These are phyloP conservation scores for Homalodisca vitripennis DNA, from an alignment of 1,140 invertebrate genomes.

Conservation along the genomic window DNA sequence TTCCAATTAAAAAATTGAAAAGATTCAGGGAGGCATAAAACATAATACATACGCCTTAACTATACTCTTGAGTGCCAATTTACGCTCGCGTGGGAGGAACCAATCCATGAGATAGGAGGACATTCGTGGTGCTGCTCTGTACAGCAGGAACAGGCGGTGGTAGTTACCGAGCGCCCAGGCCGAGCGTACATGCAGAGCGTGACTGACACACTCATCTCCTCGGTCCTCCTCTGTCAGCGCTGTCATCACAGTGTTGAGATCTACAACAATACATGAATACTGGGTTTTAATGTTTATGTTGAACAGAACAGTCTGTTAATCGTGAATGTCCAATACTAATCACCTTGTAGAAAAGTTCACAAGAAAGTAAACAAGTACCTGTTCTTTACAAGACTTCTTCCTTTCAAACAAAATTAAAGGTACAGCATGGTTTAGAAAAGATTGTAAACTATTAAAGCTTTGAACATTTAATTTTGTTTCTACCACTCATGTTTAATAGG, in stretches of 20 bases:
- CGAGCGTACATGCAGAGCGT: slow-evolving; percentile 82
- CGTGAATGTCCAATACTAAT: too few species aligned
- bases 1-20: too few species aligned
- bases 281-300: too few species aligned
- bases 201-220: slow-evolving; percentile 78
- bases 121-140: slow-evolving; percentile 87
- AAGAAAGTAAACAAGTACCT: too few species aligned
- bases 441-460: too few species aligned
- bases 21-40: slow-evolving; percentile 5
- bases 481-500: too few species aligned
- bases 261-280: slow-evolving; percentile 62
- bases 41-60: slow-evolving; percentile 90
- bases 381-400: too few species aligned
- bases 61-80: slow-evolving; percentile 84
- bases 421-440: too few species aligned
- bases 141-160: slow-evolving; percentile 88
- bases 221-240: slow-evolving; percentile 75
- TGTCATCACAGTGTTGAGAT: slow-evolving; percentile 88
- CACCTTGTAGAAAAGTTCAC: too few species aligned
- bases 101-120: slow-evolving; percentile 95
- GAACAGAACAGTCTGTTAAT: too few species aligned
- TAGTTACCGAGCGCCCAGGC: slow-evolving; percentile 92
- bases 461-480: too few species aligned
- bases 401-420: too few species aligned
- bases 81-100: slow-evolving; percentile 92